Conservation (phyloP, 1,140 invertebrate genomes). For the Eumaeus atala region DNA sequence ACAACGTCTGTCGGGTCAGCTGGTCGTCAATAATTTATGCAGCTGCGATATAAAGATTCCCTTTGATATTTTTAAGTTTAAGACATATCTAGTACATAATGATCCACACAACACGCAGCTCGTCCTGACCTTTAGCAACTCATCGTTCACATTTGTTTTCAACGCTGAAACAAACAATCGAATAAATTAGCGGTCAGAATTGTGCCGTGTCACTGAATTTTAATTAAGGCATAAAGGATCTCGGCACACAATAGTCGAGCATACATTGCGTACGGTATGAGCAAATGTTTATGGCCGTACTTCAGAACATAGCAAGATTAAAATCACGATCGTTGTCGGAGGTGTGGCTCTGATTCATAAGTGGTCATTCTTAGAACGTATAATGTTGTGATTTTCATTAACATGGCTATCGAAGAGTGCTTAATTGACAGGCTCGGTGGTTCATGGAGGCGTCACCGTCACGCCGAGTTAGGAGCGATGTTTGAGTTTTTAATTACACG, state of each 20-base stretch:
- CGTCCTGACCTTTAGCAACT: background rate
- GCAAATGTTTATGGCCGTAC: slow-evolving; percentile 45
- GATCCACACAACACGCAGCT: too few species aligned
- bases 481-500: slow-evolving; percentile 70
- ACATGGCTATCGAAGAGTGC: slow-evolving; percentile 45
- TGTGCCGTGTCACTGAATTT: slow-evolving; percentile 51
- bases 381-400: slow-evolving; percentile 57
- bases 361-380: slow-evolving; percentile 15
- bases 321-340: slow-evolving; percentile 42
- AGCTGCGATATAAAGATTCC: too few species aligned
- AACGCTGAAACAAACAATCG: slow-evolving; percentile 34
- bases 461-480: slow-evolving; percentile 55
- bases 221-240: slow-evolving; percentile 43
- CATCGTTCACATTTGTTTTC: slow-evolving; percentile 6
- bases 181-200: slow-evolving; percentile 38
- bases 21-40: too few species aligned
- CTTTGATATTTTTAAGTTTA: too few species aligned
- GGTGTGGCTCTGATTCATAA: slow-evolving; percentile 54
- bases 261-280: slow-evolving; percentile 30
- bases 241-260: slow-evolving; percentile 23
- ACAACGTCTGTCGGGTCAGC: too few species aligned
- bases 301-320: slow-evolving; percentile 54
- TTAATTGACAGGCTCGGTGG: slow-evolving; percentile 57
- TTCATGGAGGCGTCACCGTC: slow-evolving; percentile 45
- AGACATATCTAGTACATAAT: too few species aligned